phyloP scores from a whole-genome alignment of 2,113 vertebrate species.

The Columba livia region DNA sequence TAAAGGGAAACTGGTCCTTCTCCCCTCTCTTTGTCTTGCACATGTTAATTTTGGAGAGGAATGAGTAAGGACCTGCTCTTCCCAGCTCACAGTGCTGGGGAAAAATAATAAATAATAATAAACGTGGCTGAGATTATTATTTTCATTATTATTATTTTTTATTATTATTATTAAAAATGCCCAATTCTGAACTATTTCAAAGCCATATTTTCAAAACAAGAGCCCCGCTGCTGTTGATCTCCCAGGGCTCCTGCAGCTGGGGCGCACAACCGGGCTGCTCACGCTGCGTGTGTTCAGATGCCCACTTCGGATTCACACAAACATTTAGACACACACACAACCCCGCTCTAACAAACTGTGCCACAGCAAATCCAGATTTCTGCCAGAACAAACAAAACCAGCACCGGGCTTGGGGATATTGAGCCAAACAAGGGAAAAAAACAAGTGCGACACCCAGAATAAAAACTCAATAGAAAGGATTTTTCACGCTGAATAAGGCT shows the following conservation, averaged over 20 bases:
- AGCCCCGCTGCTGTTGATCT: background rate
- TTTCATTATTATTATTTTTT: too few species aligned
- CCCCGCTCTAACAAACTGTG: background rate
- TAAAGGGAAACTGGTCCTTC: background rate
- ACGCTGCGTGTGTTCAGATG: accelerated
- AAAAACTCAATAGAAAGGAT: background rate
- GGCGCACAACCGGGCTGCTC: background rate
- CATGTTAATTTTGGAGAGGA: background rate
- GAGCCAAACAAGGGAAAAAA: background rate
- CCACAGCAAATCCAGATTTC: background rate
- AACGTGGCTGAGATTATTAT: too few species aligned
- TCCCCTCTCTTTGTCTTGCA: background rate
- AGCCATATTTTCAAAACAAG: background rate
- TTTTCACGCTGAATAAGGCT: background rate
- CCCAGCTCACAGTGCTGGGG: background rate
- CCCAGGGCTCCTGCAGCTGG: background rate
- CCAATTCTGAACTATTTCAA: background rate
- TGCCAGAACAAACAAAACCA: background rate
- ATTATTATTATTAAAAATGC: background rate
- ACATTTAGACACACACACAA: background rate
- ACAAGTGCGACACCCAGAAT: background rate
- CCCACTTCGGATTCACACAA: background rate
- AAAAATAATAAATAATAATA: background rate
- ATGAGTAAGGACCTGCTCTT: background rate
- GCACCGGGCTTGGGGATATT: background rate